These are phyloP conservation scores for Lordiphosa fenestrarum DNA, from an alignment of 2,888 invertebrate species.

Conservation along the genomic window DNA sequence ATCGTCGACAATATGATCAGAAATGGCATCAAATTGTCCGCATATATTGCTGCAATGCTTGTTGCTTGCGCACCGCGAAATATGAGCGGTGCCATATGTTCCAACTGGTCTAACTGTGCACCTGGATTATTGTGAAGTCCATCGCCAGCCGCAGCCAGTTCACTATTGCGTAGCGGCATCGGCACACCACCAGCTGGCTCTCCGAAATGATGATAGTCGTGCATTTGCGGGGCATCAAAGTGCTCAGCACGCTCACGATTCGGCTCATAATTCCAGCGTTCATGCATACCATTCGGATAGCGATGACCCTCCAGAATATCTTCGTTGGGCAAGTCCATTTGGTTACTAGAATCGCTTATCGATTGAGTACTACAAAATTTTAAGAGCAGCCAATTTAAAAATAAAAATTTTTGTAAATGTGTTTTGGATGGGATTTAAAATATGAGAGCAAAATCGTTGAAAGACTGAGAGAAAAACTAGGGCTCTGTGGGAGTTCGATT, in stretches of 20 bases:
- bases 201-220: neutral
- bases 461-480: no score
- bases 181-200: neutral
- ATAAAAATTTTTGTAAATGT: no score
- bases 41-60: slow-evolving; percentile 20
- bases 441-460: no score
- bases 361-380: no score
- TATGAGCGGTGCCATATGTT: slow-evolving; percentile 10
- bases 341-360: no score
- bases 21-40: slow-evolving; percentile 15
- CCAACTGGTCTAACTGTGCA: neutral
- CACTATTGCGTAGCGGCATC: neutral
- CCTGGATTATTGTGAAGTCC: slow-evolving; percentile 25
- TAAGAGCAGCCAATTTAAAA: no score
- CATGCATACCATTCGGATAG: slow-evolving; percentile 2
- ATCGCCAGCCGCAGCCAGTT: slow-evolving; percentile 38
- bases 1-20: slow-evolving; percentile 25
- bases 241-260: no score
- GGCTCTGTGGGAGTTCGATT: no score
- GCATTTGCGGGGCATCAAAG: neutral
- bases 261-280: neutral
- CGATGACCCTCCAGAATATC: slow-evolving; percentile 4
- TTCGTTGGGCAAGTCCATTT: neutral
- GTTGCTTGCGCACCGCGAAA: neutral
- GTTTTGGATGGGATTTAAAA: no score